Evolutionary conservation across 2,797 vertebrate species (phyloP).

Genomic region (Paedocypris micromegethes): DNA sequence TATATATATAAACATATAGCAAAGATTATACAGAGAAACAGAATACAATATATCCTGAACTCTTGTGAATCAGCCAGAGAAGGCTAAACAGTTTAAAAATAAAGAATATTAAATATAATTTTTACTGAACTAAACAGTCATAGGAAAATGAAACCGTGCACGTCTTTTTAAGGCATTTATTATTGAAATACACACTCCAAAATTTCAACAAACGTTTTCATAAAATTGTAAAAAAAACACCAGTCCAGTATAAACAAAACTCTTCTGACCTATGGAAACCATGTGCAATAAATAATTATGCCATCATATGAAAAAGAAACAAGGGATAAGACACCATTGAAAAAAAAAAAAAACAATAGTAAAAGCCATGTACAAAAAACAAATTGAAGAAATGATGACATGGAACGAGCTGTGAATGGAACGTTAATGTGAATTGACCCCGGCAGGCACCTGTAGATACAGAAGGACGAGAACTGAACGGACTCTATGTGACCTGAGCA

Average conservation of each 20-base stretch:
- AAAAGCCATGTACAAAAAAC: conserved; percentile 19
- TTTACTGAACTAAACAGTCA: too few relatives aligned
- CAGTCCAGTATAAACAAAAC: conserved; percentile 58
- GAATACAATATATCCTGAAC: too few relatives aligned
- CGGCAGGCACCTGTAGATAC: conserved; percentile 58
- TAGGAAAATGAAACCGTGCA: background rate
- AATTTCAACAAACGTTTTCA: conserved; percentile 70
- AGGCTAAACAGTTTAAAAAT: too few relatives aligned
- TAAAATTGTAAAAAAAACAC: conserved; percentile 70
- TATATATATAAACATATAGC: too few relatives aligned
- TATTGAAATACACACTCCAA: conserved; percentile 79
- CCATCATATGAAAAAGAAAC: conserved; percentile 54
- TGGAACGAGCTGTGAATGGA: conserved; percentile 58
- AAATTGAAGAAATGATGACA: conserved; percentile 32
- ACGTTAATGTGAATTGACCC: conserved; percentile 70
- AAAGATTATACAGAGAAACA: too few relatives aligned
- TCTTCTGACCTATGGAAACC: conserved; percentile 64
- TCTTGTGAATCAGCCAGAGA: too few relatives aligned
- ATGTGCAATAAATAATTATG: conserved; percentile 77
- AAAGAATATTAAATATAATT: too few relatives aligned
- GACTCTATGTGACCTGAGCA: conserved; percentile 72
- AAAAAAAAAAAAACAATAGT: conserved; percentile 50
- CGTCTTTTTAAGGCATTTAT: conserved; percentile 74
- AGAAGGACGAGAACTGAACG: conserved; percentile 59
- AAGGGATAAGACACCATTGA: conserved; percentile 59